These are phyloP conservation scores for Saccopteryx leptura DNA, from an alignment of 2,113 vertebrate species.

Conservation along the genomic window DNA sequence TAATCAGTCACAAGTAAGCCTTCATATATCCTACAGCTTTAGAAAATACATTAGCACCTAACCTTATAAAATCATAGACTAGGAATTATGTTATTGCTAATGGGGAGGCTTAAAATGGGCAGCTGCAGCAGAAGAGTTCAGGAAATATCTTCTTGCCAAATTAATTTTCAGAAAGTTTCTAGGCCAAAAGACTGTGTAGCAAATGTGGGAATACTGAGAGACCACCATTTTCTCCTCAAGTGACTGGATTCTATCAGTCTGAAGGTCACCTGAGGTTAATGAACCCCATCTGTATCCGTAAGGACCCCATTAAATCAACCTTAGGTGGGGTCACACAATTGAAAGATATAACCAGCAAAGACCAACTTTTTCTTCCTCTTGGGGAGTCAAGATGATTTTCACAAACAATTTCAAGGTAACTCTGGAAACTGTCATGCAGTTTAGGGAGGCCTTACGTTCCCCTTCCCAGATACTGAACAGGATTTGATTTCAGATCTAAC, in stretches of 20 bases:
- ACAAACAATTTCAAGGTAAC: constrained; percentile 79
- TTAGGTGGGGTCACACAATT: constrained; percentile 67
- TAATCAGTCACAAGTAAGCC: neutral
- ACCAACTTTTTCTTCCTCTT: constrained; percentile 72
- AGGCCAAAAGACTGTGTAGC: constrained; percentile 51
- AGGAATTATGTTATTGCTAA: constrained; percentile 43
- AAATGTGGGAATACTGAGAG: constrained; percentile 54
- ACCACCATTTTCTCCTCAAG: constrained; percentile 2
- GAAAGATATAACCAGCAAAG: constrained; percentile 73
- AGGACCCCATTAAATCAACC: constrained; percentile 68
- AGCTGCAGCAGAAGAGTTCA: neutral
- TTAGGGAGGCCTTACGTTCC: constrained; percentile 51
- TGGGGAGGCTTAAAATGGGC: neutral
- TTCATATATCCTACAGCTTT: neutral
- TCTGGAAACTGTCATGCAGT: constrained; percentile 63
- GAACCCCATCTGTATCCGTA: constrained; percentile 68
- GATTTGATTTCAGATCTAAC: constrained; percentile 63
- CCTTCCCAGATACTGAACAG: constrained; percentile 48
- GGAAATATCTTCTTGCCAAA: constrained; percentile 68
- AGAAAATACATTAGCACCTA: neutral
- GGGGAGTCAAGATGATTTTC: constrained; percentile 63
- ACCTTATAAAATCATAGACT: neutral
- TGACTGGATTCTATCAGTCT: constrained; percentile 11
- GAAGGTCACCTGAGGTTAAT: constrained; percentile 75
- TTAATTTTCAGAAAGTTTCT: constrained; percentile 71